A percentile compares a stretch with the other conserved stretches of the same genome.
phyloP scores from a whole-genome alignment of 2,797 vertebrate genomes.

The Otolemur crassicaudatus region DNA sequence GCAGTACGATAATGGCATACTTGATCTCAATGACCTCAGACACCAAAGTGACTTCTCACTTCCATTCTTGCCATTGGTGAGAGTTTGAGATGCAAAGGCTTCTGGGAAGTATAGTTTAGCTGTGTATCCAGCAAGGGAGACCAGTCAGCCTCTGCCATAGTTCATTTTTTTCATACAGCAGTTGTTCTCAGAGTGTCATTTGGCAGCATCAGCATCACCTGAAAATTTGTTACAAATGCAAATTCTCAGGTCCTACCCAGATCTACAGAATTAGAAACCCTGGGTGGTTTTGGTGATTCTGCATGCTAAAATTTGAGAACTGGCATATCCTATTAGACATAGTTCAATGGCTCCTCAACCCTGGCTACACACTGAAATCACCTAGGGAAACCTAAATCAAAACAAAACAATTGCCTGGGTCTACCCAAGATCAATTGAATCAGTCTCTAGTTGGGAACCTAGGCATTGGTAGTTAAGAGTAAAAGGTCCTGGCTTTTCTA shows the following conservation, averaged over 20 bases:
- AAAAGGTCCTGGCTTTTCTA: background rate
- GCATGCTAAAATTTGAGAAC: background rate
- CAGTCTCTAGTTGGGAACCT: background rate
- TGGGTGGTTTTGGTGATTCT: background rate
- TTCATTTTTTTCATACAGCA: background rate
- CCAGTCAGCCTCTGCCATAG: background rate
- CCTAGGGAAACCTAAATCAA: background rate
- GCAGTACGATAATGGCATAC: background rate
- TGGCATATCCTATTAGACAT: background rate
- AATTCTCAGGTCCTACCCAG: background rate
- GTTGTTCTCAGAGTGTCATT: background rate
- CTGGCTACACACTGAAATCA: background rate
- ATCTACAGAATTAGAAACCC: background rate
- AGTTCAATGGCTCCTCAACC: background rate
- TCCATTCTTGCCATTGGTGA: background rate
- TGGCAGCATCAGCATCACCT: background rate
- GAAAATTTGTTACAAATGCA: slow-evolving; percentile 33
- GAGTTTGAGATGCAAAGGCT: background rate
- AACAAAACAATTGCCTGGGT: background rate
- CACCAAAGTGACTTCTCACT: background rate
- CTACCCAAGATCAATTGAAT: background rate
- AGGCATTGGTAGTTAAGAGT: background rate
- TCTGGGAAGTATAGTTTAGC: background rate
- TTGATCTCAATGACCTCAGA: background rate
- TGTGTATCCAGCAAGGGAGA: background rate